Percentiles rank a stretch among this genome's conserved stretches.
Evolutionary conservation across 2,888 invertebrate genomes (phyloP).

Genomic region (Apodemia zela): DNA sequence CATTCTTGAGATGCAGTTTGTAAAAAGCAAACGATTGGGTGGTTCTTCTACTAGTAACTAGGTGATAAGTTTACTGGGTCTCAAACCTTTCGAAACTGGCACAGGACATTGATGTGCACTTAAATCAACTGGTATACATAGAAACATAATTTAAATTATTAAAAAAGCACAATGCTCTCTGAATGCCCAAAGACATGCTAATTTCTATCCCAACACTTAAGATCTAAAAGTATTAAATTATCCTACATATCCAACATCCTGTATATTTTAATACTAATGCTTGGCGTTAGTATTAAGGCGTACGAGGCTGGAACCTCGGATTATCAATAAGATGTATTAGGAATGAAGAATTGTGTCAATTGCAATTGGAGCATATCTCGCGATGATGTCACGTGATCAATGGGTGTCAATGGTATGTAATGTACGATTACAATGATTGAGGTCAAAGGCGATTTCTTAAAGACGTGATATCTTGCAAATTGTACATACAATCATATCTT

Average conservation of each 20-base stretch:
- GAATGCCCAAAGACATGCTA: too few relatives aligned
- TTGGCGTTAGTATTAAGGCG: background rate
- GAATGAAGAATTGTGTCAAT: conserved; percentile 4
- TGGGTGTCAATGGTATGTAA: background rate
- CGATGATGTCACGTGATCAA: background rate
- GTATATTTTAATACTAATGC: background rate
- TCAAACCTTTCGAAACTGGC: too few relatives aligned
- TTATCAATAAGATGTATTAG: background rate
- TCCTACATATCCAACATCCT: background rate
- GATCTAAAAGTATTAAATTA: background rate
- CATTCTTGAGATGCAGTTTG: too few relatives aligned
- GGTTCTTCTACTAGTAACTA: too few relatives aligned
- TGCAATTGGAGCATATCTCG: conserved; percentile 1
- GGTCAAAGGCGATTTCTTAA: background rate
- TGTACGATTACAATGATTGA: background rate
- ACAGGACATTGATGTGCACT: too few relatives aligned
- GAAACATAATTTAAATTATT: too few relatives aligned
- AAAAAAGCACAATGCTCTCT: too few relatives aligned
- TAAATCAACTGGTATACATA: too few relatives aligned
- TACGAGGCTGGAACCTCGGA: background rate
- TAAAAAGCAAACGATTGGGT: too few relatives aligned
- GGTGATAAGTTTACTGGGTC: too few relatives aligned
- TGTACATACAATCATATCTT: background rate
- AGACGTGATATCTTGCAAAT: background rate
- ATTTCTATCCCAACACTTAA: too few relatives aligned